These are phyloP conservation scores for Tragelaphus imberbis DNA, from an alignment of 2,113 vertebrate genomes.

Conservation along the genomic window DNA sequence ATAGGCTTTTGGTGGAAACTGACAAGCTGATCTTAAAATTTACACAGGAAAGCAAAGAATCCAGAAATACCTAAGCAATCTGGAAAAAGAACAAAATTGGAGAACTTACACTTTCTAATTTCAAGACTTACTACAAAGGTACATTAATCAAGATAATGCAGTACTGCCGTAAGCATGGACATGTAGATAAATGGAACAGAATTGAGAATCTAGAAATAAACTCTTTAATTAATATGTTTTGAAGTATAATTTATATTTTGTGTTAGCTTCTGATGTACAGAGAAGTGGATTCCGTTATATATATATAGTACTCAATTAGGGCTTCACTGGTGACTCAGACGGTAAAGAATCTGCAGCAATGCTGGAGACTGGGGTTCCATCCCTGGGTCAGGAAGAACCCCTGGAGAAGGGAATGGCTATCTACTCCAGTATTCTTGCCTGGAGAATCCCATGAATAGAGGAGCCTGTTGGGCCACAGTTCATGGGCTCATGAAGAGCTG, in stretches of 20 bases:
- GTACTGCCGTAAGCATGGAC: neutral
- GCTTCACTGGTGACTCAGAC: neutral
- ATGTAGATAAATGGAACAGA: neutral
- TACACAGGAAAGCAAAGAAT: neutral
- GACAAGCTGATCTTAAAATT: conserved; percentile 5
- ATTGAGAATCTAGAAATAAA: neutral
- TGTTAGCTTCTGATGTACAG: neutral
- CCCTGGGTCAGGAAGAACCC: neutral
- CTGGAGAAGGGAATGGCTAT: neutral
- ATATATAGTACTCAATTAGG: neutral
- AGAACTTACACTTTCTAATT: neutral
- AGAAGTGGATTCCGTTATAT: neutral
- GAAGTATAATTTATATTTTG: neutral
- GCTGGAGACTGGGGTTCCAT: neutral
- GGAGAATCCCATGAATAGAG: neutral
- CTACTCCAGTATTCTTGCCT: neutral
- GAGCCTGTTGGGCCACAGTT: neutral
- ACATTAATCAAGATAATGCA: neutral
- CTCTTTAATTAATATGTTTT: neutral
- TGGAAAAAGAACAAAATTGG: neutral
- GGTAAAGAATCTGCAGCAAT: neutral
- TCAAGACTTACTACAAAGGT: neutral
- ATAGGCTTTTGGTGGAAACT: neutral
- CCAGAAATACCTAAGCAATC: neutral
- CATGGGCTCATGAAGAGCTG: neutral